Evolutionary conservation across 2,113 vertebrate species (phyloP).

Genomic region (Colaptes auratus): DNA sequence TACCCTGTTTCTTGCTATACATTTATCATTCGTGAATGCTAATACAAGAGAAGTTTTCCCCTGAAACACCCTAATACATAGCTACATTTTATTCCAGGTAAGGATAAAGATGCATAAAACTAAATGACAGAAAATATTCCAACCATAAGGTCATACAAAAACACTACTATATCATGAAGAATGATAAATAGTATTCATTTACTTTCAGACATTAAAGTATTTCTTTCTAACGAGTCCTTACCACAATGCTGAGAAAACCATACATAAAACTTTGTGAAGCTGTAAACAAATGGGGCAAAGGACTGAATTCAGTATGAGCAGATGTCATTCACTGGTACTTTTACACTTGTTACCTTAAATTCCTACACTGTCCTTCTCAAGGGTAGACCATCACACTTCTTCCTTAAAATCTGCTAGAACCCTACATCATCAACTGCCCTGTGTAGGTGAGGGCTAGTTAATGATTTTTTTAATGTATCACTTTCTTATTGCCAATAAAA

Average conservation of each 20-base stretch:
- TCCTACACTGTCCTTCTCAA: background rate
- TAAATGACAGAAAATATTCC: background rate
- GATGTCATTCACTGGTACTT: background rate
- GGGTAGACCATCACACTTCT: background rate
- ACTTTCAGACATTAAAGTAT: background rate
- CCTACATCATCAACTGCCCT: fast-evolving
- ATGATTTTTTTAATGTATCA: background rate
- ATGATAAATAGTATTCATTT: background rate
- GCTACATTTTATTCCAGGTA: background rate
- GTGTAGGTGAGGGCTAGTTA: background rate
- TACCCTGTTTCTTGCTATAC: background rate
- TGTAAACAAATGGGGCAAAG: background rate
- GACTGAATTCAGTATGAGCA: background rate
- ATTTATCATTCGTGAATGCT: background rate
- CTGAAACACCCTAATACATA: background rate
- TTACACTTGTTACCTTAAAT: background rate
- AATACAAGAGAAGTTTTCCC: background rate
- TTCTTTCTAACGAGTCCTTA: background rate
- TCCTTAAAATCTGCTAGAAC: background rate
- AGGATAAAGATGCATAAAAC: background rate
- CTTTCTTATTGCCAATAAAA: background rate
- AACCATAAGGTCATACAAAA: background rate
- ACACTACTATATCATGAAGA: background rate
- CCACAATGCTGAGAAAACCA: background rate
- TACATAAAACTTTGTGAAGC: background rate